A percentile compares a stretch with the other conserved stretches of the same genome.
Conservation (phyloP, 2,797 vertebrate genomes). For the Chlorospingus flavigularis region DNA sequence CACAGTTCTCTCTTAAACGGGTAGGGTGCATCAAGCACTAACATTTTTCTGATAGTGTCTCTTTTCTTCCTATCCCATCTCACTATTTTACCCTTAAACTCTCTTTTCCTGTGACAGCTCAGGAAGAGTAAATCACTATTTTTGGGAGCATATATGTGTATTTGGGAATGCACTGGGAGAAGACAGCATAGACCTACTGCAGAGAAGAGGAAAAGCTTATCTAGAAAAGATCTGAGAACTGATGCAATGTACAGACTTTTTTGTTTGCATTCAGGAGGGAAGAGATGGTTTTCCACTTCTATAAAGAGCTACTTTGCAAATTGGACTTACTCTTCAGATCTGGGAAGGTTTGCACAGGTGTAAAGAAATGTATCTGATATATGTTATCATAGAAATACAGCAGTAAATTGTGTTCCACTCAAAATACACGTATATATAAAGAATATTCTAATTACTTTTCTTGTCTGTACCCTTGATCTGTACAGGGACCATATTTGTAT, state of each 20-base stretch:
- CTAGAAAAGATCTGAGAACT: background rate
- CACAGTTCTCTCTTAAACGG: background rate
- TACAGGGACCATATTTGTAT: constrained; percentile 96
- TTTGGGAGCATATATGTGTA: background rate
- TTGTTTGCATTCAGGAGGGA: background rate
- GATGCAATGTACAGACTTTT: background rate
- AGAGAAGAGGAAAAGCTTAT: background rate
- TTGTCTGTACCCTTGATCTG: constrained; percentile 84
- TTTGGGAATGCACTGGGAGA: background rate
- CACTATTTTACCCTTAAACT: background rate
- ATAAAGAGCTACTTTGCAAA: background rate
- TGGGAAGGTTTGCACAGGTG: background rate
- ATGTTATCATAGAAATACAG: background rate
- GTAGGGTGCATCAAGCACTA: background rate
- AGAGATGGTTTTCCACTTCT: background rate
- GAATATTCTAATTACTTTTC: constrained; percentile 79
- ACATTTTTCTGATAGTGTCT: background rate
- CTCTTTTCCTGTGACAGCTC: background rate
- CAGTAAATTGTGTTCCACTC: background rate
- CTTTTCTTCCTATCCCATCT: background rate
- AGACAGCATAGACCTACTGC: background rate
- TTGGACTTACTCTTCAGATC: background rate
- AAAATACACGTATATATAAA: background rate
- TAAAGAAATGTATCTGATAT: background rate
- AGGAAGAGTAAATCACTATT: background rate